phyloP scores from a whole-genome alignment of 1,140 invertebrate species.

The Branchinecta lynchi region DNA sequence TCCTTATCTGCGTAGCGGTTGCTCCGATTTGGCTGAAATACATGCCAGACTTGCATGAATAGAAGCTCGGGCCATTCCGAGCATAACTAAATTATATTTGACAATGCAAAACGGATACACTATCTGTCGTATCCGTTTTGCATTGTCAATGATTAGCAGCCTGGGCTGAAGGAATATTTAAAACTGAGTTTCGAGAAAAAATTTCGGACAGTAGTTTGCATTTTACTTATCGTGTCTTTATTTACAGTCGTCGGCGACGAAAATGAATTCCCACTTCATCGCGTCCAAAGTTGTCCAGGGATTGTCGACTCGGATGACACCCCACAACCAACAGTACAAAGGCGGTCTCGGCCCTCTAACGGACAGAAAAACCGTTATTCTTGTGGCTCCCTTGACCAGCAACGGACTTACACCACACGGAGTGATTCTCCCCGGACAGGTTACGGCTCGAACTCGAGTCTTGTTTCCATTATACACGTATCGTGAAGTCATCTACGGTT shows the following conservation, averaged over 20 bases:
- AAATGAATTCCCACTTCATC: conserved; percentile 4
- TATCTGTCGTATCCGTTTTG: too few species aligned
- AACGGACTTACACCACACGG: not conserved
- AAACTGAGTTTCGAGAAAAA: too few species aligned
- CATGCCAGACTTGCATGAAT: too few species aligned
- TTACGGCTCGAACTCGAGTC: conserved; percentile 1
- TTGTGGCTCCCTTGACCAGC: conserved; percentile 5
- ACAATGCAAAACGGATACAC: too few species aligned
- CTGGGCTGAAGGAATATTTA: too few species aligned
- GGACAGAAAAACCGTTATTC: not conserved
- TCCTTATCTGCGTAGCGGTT: too few species aligned
- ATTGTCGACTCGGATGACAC: not conserved
- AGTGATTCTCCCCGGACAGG: not conserved
- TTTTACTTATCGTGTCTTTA: too few species aligned
- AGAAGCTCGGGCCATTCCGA: too few species aligned
- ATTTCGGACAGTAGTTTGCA: too few species aligned
- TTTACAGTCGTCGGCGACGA: not conserved
- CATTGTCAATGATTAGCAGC: too few species aligned
- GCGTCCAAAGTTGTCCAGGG: not conserved
- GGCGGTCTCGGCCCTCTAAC: not conserved
- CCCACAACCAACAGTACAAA: not conserved
- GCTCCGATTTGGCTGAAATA: too few species aligned
- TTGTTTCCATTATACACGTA: not conserved
- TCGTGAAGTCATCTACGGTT: not conserved
- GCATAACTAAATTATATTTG: too few species aligned